Evolutionary conservation across 2,888 invertebrate genomes (phyloP), one percentile per base, ranked within the genome.

Genomic region (Argyresthia albistria): DNA sequence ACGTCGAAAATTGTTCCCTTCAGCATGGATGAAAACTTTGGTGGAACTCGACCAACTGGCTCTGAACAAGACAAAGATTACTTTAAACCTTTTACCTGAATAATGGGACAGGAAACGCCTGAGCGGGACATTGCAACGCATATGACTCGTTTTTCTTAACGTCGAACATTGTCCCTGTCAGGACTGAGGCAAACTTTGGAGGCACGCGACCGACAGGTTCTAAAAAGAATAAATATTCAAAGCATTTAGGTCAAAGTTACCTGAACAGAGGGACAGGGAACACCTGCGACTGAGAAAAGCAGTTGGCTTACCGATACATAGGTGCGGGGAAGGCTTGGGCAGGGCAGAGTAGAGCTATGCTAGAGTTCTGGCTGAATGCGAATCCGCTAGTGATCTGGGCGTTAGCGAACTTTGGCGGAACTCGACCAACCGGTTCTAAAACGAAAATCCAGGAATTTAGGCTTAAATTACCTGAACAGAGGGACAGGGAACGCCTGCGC

Each of bases 311-410:
- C 93, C 93, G 91, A 89, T 89, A 92, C 71, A 89, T 77, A 53
- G 93, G 92, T 63, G 92, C 89, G 54, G 93, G 93, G 74, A 88
- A 93, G 58, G 92, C 91, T 78, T 93, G 93, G 62, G 92, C 92
- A 47, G 92, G 90, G 70, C 93, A 93, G 58, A 93, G 80, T 59
- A 93, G 69, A 54, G 91, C 91, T 62, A 91, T 83, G 65, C 82
- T 79, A 57, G 77, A 69, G 57, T 75, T 81, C 63, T 82, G 76
- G 60, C 62, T 76, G 67, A 90, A 89, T 73, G 89, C 89, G 79
- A 91, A 91, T 62, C 91, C 90, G 81, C 90, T 90, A 70, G 90
- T 90, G 46, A 89, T 90, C 72, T 66, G 71, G 60, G 88, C 87
- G 63, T 88, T 89, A 75, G 90, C 83, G 69, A 91, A 88, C 79